A percentile compares a stretch with the other conserved stretches of the same genome.
phyloP scores from a whole-genome alignment of 1,140 invertebrate genomes.

The Chymomyza costata region DNA sequence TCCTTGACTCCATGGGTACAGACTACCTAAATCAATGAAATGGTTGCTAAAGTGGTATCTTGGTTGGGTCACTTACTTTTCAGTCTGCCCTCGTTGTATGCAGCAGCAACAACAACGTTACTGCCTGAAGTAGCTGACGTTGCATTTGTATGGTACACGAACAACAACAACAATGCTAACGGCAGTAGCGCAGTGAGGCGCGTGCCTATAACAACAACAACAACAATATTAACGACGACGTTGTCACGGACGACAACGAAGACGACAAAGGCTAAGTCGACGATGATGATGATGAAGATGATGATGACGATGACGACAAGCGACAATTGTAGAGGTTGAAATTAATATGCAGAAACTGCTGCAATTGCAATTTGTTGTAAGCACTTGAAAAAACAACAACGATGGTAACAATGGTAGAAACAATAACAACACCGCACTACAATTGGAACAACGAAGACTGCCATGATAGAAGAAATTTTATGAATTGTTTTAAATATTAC shows the following conservation, averaged over 20 bases:
- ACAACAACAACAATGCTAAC: slow-evolving; percentile 5
- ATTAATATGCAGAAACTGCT: slow-evolving; percentile 70
- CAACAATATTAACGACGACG: too few relatives aligned
- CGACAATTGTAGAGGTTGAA: slow-evolving; percentile 35
- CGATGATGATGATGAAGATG: too few relatives aligned
- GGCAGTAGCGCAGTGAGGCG: neutral
- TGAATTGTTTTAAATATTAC: slow-evolving; percentile 66
- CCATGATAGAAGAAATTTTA: slow-evolving; percentile 16
- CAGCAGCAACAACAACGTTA: slow-evolving; percentile 15
- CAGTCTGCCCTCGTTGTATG: too few relatives aligned
- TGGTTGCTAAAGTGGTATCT: too few relatives aligned
- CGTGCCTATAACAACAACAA: neutral
- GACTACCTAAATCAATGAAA: too few relatives aligned
- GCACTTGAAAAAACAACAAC: slow-evolving; percentile 51
- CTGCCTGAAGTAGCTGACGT: slow-evolving; percentile 10
- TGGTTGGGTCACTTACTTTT: too few relatives aligned
- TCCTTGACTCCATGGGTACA: too few relatives aligned
- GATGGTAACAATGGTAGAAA: neutral
- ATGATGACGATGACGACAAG: too few relatives aligned
- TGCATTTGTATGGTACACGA: slow-evolving; percentile 23
- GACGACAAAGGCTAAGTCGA: too few relatives aligned
- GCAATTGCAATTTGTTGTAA: slow-evolving; percentile 66
- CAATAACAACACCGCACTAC: slow-evolving; percentile 17
- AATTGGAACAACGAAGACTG: too few relatives aligned
- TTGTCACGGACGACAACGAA: too few relatives aligned